Conservation (phyloP, 2,888 invertebrate species). For the Catocala sponsa region DNA sequence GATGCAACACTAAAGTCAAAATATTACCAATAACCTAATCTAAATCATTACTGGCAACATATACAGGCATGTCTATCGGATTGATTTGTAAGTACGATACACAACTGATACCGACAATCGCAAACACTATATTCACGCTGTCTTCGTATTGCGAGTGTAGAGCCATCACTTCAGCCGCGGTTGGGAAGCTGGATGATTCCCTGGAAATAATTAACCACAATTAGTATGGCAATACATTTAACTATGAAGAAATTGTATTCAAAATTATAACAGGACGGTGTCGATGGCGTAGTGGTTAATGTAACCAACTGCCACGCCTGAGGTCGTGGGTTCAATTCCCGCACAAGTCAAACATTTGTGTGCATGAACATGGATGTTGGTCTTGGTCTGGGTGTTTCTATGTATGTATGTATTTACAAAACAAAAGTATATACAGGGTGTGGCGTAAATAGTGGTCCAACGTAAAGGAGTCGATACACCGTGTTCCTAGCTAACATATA, state of each 20-base stretch:
- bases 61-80: constrained; percentile 70
- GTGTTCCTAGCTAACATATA: no score
- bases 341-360: no score
- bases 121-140: constrained; percentile 73
- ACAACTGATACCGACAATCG: constrained; percentile 75
- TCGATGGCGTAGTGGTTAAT: no score
- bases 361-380: no score
- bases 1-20: no score
- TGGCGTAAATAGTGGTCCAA: no score
- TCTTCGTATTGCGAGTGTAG: constrained; percentile 69
- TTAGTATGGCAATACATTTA: constrained; percentile 6
- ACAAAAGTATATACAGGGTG: no score
- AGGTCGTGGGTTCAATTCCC: no score
- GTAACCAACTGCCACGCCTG: no score
- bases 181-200: constrained; percentile 64
- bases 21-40: constrained; percentile 31
- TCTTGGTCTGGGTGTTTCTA: no score
- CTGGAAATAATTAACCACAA: constrained; percentile 60
- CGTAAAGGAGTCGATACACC: no score
- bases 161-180: constrained; percentile 62
- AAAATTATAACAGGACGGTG: constrained; percentile 4
- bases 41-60: constrained; percentile 54
- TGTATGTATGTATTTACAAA: no score
- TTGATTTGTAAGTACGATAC: constrained; percentile 80
- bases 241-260: constrained; percentile 1